These are phyloP conservation scores for Leucoptera coffeella DNA, from an alignment of 2,888 invertebrate species.

Conservation along the genomic window DNA sequence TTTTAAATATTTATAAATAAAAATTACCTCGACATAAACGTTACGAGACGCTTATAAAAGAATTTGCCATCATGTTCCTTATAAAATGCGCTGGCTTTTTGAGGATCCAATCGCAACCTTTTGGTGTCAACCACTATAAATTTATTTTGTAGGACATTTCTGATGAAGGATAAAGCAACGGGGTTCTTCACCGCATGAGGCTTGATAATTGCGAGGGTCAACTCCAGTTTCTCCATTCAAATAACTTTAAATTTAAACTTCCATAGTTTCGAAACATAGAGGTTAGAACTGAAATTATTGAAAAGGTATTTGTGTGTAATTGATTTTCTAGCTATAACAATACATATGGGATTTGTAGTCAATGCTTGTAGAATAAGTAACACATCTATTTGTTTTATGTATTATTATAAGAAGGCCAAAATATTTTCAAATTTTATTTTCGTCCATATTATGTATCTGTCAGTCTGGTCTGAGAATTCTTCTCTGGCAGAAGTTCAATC, in stretches of 20 bases:
- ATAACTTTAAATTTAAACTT: background rate
- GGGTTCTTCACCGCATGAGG: slow-evolving; percentile 80
- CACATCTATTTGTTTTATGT: too few species aligned
- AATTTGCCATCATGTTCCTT: slow-evolving; percentile 76
- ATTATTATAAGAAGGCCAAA: too few species aligned
- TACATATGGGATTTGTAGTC: too few species aligned
- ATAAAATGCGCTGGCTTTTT: slow-evolving; percentile 72
- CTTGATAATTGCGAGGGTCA: slow-evolving; percentile 83
- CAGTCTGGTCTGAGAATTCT: too few species aligned
- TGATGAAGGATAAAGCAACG: slow-evolving; percentile 61
- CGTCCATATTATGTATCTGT: too few species aligned
- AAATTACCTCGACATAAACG: slow-evolving; percentile 72
- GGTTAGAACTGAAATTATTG: too few species aligned
- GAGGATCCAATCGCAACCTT: slow-evolving; percentile 51
- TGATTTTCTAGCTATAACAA: too few species aligned
- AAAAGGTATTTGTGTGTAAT: too few species aligned
- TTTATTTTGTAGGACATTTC: slow-evolving; percentile 59
- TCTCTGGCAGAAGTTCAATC: too few species aligned
- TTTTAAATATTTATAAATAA: background rate
- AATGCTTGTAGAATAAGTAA: too few species aligned
- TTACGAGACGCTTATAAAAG: slow-evolving; percentile 74
- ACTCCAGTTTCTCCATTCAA: slow-evolving; percentile 48
- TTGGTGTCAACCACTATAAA: slow-evolving; percentile 70
- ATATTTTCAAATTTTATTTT: too few species aligned
- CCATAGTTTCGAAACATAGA: background rate